Base-by-base conservation (phyloP, 2,113 vertebrate species). In the Condylura cristata region DNA sequence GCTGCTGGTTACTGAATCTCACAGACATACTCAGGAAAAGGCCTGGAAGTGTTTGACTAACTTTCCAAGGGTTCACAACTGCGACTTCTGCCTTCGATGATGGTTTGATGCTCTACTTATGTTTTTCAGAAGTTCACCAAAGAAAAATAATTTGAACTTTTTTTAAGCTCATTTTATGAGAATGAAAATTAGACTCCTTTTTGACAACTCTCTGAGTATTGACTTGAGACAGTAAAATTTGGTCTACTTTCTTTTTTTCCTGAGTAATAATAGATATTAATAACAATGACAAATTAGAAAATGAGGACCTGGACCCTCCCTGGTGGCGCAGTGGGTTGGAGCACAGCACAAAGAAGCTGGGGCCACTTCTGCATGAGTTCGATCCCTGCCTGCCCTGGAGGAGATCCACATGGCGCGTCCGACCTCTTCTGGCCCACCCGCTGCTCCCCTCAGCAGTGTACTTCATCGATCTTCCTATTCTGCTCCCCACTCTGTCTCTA, bases 101-200 rank as follows among this genome's bases (percentile, higher is more conserved):
- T 75, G 48, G 87, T 94, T 53, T 86, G 70, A 79, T 95, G 65
- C 12, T 92, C 26, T 90, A 94, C 92, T 79, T 60, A 91, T 34
- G 44, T 68, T 89, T 90, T 94, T 63, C n/a, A 46, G 53, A 86
- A 65, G 46, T 90, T 56, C 34, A 18, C 34, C n/a, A 65, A 79
- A 82, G 93, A 96, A 95, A 97, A 37, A 95, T 76, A 28, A 44
- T 58, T 90, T 85, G 72, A 41, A 95, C 75, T 74, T 20, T 88
- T 91, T 97, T 97, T 96, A 95, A 63, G 78, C 68, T 92, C 78
- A 39, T 41, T 89, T 93, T 56, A 90, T 39, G 48, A 87, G 68
- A 92, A 90, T 61, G 39, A 94, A 76, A 74, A 92, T 90, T 90
- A 0, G 14, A 90, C 68, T 93, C 95, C 86, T 78, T 88, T 79